A percentile compares a stretch with the other conserved stretches of the same genome.
phyloP scores from a whole-genome alignment of 2,888 invertebrate species.

The Temnothorax ravouxi region DNA sequence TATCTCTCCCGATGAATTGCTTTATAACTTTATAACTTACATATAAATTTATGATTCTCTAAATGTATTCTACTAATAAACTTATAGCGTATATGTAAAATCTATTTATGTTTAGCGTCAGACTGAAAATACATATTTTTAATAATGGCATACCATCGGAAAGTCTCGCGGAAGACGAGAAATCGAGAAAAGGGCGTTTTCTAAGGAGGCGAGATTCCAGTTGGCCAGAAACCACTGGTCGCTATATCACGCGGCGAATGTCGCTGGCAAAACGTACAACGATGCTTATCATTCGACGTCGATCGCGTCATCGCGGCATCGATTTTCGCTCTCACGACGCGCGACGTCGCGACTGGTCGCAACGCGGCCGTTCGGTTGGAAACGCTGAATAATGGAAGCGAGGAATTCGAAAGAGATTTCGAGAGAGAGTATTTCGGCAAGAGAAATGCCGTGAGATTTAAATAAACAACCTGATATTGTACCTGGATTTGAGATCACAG shows the following conservation, averaged over 20 bases:
- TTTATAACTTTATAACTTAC: constrained; percentile 23
- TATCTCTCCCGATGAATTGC: constrained; percentile 22
- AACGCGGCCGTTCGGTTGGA: constrained; percentile 15
- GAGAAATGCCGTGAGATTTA: constrained; percentile 13
- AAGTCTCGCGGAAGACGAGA: background rate
- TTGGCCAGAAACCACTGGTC: constrained; percentile 30
- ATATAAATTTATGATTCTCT: constrained; percentile 10
- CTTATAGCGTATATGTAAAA: background rate
- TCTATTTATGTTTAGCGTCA: background rate
- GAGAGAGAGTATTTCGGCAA: background rate
- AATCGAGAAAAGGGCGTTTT: background rate
- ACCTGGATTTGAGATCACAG: background rate
- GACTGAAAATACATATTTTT: background rate
- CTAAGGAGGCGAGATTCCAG: constrained; percentile 2
- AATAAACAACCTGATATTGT: constrained; percentile 36
- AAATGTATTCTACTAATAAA: background rate
- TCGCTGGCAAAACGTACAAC: constrained; percentile 16
- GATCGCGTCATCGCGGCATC: constrained; percentile 45
- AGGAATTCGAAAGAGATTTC: constrained; percentile 37
- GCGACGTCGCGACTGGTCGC: constrained; percentile 10
- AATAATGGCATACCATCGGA: background rate
- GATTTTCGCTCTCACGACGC: constrained; percentile 36
- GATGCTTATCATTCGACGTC: constrained; percentile 42
- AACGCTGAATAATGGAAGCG: constrained; percentile 41
- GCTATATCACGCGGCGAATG: constrained; percentile 15